Base-by-base conservation (phyloP, 2,797 vertebrate genomes). In the Pteronotus mesoamericanus region DNA sequence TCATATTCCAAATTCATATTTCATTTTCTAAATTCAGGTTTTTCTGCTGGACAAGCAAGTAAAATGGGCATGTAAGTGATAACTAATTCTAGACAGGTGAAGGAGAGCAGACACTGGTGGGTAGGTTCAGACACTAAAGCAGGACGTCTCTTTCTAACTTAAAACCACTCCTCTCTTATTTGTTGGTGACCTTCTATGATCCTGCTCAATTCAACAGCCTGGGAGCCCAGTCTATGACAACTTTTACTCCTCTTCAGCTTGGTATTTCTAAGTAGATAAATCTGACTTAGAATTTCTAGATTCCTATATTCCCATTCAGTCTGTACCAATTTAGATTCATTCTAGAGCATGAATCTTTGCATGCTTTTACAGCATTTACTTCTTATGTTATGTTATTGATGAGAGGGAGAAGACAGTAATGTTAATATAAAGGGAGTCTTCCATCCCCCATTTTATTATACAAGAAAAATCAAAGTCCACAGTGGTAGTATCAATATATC, bases 1-100 rank as follows among this genome's bases (percentile, higher is more conserved):
- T 92, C 61, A 89, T 51, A 89, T 91, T 91, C 72, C 44, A 93
- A 94, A 59, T 87, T 94, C 29, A 46, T 61, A 82, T 84, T 88
- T 89, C 24, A 61, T 82, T 90, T 92, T 85, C n/a, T 57, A 91
- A 93, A 79, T 64, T 77, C 39, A 88, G 68, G 24, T 87, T 82
- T 39, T 95, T 72, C 51, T 88, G 15, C 42, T 48, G 48, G 55
- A 34, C 86, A 42, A 86, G 66, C 66, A 74, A 10, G 57, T 69
- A 74, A 80, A 86, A 72, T 9, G 61, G 7, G 15, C 32, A 93
- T 51, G 39, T 66, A 90, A 85, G 14, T 9, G 12, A 5, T 82
- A 85, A 85, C 16, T 57, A 29, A 26, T 32, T 85, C 53, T n/a
- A 48, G 9, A 91, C 32, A 71, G 29, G 66, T 11, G 26, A 64